These are phyloP conservation scores for Esperia sulphurella DNA, from an alignment of 2,888 invertebrate genomes.

Conservation along the genomic window DNA sequence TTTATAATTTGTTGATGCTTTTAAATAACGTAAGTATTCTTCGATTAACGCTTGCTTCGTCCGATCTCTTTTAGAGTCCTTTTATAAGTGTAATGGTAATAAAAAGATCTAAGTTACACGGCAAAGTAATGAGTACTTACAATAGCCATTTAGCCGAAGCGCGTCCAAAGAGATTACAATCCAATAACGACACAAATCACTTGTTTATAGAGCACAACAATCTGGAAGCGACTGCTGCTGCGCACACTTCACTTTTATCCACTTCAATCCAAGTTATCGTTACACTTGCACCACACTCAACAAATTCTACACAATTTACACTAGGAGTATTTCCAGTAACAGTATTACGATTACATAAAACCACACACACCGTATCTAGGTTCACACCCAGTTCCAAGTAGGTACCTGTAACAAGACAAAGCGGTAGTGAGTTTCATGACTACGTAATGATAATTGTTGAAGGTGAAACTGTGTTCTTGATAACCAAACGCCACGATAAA, in stretches of 20 bases:
- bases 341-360: slow-evolving; percentile 73
- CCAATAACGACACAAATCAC: slow-evolving; percentile 65
- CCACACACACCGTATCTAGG: slow-evolving; percentile 72
- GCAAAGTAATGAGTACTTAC: slow-evolving; percentile 41
- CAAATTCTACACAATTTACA: slow-evolving; percentile 41
- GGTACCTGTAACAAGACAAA: slow-evolving; percentile 78
- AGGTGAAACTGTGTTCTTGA: slow-evolving; percentile 22
- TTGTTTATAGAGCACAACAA: slow-evolving; percentile 52
- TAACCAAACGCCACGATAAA: slow-evolving; percentile 28
- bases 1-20: neutral
- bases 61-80: too few species aligned
- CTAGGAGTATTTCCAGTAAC: slow-evolving; percentile 49
- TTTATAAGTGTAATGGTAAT: too few species aligned
- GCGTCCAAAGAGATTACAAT: slow-evolving; percentile 62
- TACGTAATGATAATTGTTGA: slow-evolving; percentile 25
- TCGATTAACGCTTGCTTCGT: neutral
- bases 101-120: too few species aligned
- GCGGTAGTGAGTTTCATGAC: slow-evolving; percentile 57
- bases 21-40: neutral
- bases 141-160: slow-evolving; percentile 54
- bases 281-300: slow-evolving; percentile 42
- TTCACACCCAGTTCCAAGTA: slow-evolving; percentile 75
- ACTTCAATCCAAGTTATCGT: slow-evolving; percentile 42
- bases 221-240: slow-evolving; percentile 34
- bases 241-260: slow-evolving; percentile 56